Base-by-base conservation (phyloP, 2,888 invertebrate species). In the Chrysina gloriosa region DNA sequence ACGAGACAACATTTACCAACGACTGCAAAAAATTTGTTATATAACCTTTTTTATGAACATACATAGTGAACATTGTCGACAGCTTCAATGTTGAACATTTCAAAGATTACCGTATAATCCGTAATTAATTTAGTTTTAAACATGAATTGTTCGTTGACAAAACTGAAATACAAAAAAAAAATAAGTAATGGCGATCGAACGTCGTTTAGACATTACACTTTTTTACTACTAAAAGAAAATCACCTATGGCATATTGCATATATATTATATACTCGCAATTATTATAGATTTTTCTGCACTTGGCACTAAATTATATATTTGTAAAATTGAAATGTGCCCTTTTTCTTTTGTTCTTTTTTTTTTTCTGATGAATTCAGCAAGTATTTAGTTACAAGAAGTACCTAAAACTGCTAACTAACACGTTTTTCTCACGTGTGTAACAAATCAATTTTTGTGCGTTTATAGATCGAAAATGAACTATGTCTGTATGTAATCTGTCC, bases 21-120 rank as follows among this genome's bases (percentile, higher is more conserved):
- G 25, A 45, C 63, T n/a, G n/a, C 47, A 52, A 14, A 21, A 52
- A 34, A 65, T 27, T 63, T 47, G 47, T 63, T 63, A 63, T 45
- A 45, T 47, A 45, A 36, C 48, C 34, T 21, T 31, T 64, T 50
- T 39, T 65, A 52, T 11, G 27, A 65, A 36, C 50, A 47, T 29
- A 63, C 48, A 63, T 63, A 50, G 42, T n/a, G n/a, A n/a, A n/a
- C n/a, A n/a, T n/a, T 23, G 63, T 6, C 39, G 50, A 3, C 25
- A 16, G n/a, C n/a, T 16, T 61, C 42, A 61, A 29, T 61, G 58
- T 45, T 61, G 29, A 61, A 42, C 36, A 21, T 27, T 42, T 42
- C 27, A 21, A 58, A 36, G 27, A 61, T 16, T n/a, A 27, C n/a
- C 11, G 7, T 16, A 16, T 19, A 42, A 36, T 56, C 39, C n/a